Conservation (phyloP, 2,113 vertebrate species). For the Mormyrus iriodes region DNA sequence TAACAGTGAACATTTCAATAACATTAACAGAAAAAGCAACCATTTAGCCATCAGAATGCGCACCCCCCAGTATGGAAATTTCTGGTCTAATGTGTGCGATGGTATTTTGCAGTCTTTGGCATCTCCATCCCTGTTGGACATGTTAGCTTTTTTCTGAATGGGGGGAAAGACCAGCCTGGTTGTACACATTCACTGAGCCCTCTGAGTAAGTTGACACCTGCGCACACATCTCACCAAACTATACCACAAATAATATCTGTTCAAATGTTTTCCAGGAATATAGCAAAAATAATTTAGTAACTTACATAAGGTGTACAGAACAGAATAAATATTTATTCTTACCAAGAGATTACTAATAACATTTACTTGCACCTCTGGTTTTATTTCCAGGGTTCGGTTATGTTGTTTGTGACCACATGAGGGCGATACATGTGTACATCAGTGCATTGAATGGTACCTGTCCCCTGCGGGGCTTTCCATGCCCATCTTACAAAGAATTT, state of each 20-base stretch:
- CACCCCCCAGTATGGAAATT: not conserved
- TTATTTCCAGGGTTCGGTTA: conserved; percentile 75
- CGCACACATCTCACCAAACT: not conserved
- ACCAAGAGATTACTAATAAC: not conserved
- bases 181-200: conserved; percentile 61
- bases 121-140: conserved; percentile 92
- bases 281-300: not conserved
- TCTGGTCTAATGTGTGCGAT: not conserved
- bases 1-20: not conserved
- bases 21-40: not conserved
- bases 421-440: conserved; percentile 82
- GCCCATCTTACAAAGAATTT: conserved; percentile 73
- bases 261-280: not conserved
- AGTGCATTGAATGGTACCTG: conserved; percentile 74
- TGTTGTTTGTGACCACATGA: conserved; percentile 94
- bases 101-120: conserved; percentile 75
- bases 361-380: conserved; percentile 49
- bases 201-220: conserved; percentile 50
- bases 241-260: not conserved
- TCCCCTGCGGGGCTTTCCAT: conserved; percentile 71
- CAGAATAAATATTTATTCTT: not conserved
- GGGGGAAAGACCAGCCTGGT: conserved; percentile 86
- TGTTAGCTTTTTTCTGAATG: conserved; percentile 87
- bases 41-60: not conserved
- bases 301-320: not conserved